Percentiles rank a stretch among this genome's conserved stretches.
Conservation (phyloP, 2,888 invertebrate species). For the Drosophila engyochracea region DNA sequence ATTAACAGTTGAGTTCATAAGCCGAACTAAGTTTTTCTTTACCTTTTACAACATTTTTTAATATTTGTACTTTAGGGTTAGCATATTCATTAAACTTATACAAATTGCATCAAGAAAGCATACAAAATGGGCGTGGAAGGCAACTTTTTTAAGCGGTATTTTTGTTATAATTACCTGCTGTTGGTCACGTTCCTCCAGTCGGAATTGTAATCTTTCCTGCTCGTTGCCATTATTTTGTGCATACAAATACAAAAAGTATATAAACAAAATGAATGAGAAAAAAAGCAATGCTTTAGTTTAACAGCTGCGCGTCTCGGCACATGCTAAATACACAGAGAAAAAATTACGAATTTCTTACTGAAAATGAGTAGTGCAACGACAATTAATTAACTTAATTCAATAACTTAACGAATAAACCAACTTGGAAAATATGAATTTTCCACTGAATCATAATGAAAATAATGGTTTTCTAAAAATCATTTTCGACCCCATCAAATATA, state of each 20-base stretch:
- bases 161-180: constrained; percentile 27
- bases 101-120: background rate
- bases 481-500: background rate
- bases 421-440: background rate
- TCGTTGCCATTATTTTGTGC: background rate
- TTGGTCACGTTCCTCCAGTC: constrained; percentile 41
- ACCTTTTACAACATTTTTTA: background rate
- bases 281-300: background rate
- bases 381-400: background rate
- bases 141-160: background rate
- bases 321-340: background rate
- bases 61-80: background rate
- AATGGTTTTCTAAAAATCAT: background rate
- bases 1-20: background rate
- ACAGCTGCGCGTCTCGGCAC: background rate
- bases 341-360: too few relatives aligned
- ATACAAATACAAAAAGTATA: background rate
- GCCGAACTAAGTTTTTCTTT: background rate
- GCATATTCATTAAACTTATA: background rate
- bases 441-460: background rate
- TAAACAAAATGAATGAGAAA: background rate
- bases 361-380: too few relatives aligned
- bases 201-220: constrained; percentile 44
- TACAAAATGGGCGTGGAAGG: background rate
- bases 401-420: background rate